phyloP scores from a whole-genome alignment of 2,797 vertebrate genomes.

The Pipistrellus kuhlii region DNA sequence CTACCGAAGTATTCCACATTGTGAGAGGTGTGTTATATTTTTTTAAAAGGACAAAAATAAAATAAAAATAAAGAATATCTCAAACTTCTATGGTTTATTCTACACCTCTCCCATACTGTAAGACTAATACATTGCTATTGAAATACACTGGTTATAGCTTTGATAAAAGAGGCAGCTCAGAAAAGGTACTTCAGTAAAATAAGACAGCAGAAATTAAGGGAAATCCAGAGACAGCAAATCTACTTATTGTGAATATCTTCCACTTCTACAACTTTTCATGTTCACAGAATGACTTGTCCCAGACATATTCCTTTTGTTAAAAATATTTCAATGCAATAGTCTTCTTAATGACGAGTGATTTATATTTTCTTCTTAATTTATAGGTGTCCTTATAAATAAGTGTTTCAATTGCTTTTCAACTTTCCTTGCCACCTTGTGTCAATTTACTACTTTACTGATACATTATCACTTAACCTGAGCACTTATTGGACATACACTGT shows the following conservation, averaged over 20 bases:
- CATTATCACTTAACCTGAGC: not conserved
- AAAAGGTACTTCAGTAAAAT: conserved; percentile 77
- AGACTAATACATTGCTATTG: conserved; percentile 79
- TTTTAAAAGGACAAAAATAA: not conserved
- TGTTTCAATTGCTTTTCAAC: conserved; percentile 23
- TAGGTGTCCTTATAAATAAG: not conserved
- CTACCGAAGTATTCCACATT: not conserved
- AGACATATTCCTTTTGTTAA: conserved; percentile 16
- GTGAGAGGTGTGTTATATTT: not conserved
- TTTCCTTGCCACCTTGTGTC: not conserved
- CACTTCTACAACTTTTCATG: conserved; percentile 18
- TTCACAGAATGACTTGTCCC: not conserved
- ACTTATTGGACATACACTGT: not conserved
- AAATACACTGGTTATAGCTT: conserved; percentile 79
- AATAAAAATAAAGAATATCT: not conserved
- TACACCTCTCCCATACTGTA: conserved; percentile 42
- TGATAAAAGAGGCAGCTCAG: conserved; percentile 76
- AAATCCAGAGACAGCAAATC: conserved; percentile 73
- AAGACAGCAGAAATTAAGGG: conserved; percentile 82
- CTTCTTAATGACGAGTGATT: not conserved
- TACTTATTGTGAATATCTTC: conserved; percentile 76
- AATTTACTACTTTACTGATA: not conserved
- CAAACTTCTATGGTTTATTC: not conserved
- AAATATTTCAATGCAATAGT: not conserved
- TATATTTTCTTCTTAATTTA: conserved; percentile 50